Conservation (phyloP, 2,113 vertebrate species). For the Pseudopodoces humilis region DNA sequence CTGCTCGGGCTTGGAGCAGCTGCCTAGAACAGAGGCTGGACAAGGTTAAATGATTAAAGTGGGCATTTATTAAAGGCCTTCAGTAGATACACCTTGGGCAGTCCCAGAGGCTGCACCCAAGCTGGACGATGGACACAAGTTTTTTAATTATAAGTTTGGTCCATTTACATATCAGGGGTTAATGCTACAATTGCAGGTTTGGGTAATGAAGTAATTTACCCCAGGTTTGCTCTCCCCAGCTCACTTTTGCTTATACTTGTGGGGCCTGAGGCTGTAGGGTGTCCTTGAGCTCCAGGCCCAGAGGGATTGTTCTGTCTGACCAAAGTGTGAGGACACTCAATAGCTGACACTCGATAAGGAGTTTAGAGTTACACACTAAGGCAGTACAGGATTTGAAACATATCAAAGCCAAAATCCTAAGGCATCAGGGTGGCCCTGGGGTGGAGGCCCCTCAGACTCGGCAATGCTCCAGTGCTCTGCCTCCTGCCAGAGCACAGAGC, state of each 20-base stretch:
- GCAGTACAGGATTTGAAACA: background rate
- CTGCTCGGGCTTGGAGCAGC: background rate
- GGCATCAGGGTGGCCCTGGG: accelerated
- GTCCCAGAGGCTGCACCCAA: background rate
- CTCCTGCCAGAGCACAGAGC: background rate
- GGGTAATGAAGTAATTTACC: background rate
- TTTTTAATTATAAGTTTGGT: background rate
- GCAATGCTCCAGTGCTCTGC: background rate
- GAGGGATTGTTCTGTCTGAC: background rate
- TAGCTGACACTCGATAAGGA: background rate
- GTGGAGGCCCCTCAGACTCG: accelerated
- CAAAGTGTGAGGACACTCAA: background rate
- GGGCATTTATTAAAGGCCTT: background rate
- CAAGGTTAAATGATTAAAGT: no score
- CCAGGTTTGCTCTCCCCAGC: background rate
- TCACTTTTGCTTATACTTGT: background rate
- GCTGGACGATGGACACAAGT: accelerated
- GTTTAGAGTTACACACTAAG: background rate
- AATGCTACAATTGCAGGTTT: background rate
- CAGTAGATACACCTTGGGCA: background rate
- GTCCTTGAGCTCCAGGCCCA: background rate
- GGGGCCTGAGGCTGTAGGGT: background rate
- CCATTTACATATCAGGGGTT: background rate
- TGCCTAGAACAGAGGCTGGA: no score
- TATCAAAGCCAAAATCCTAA: background rate